Base-by-base conservation (phyloP, 2,888 invertebrate genomes). In the Dolichomitus sp. region DNA sequence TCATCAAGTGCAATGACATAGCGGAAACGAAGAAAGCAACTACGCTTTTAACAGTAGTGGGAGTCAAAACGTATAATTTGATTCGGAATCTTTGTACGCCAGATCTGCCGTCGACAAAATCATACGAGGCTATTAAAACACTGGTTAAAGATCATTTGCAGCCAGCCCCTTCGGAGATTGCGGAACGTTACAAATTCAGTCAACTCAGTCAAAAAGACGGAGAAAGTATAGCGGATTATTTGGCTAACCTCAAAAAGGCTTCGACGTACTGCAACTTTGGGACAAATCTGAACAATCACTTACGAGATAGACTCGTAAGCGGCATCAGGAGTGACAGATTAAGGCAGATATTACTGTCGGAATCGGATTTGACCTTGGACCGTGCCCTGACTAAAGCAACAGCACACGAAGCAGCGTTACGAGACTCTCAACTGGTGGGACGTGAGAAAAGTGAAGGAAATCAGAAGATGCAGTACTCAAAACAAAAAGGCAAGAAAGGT, bases 51-150 rank as follows among this genome's bases (percentile, higher is more conserved):
- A 75, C 59, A 4, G 59, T 59, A 1, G 33, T 59, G 59, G 59
- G 59, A 59, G 30, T 30, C 2, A 59, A 59, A 75, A 42, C 48
- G n/a, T 80, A 69, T 33, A 54, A 48, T 37, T 61, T 69, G 19
- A 45, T 81, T 14, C 59, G 45, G 14, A 70, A 84, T 30, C 81
- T 79, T 57, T 84, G 84, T 48, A 75, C 59, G 54, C 79, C 79
- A 40, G 12, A 19, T 9, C 12, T 50, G 37, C 84, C 75, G 61
- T 19, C n/a, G 12, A n/a, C 42, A 14, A 81, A 78, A 78, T 68
- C 70, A 1, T 79, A 37, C 14, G 52, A 61, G 14, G 33, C 75
- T 11, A 50, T 84, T 12, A 59, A 48, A 11, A 37, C 33, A 27
- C 12, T 78, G 27, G 63, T 84, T 40, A 37, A 40, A 11, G 40